Evolutionary conservation across 2,888 invertebrate species (phyloP), one percentile per base, ranked within the genome.

Genomic region (Scelioninae gen. 1): DNA sequence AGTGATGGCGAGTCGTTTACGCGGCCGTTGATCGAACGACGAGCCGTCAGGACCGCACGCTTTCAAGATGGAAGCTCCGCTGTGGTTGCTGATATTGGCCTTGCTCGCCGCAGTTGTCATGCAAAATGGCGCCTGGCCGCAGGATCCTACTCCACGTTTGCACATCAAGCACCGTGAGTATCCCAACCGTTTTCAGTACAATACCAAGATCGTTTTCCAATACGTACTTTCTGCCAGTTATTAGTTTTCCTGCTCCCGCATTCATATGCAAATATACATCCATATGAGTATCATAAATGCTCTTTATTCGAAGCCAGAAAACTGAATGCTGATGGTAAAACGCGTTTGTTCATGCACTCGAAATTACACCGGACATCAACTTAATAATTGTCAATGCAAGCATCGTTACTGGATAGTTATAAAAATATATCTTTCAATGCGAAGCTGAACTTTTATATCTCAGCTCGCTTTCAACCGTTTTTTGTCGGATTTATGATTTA

Each of bases 51-150:
- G 85, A 85, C 85, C 86, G 85, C 86, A 87, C 84, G 87, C 86
- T 86, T 84, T 84, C 88, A 89, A 87, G 86, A 90, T 91, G 91
- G 89, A 86, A 84, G 87, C 86, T 82, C 85, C 88, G 84, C 86
- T 91, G 83, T 82, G 84, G 82, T 83, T 72, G 84, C 87, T 87
- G 88, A 87, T 90, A 89, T 88, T 91, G 92, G 93, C 94, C 90
- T 90, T 94, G 88, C 91, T 94, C 88, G 92, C 94, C 88, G 92
- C 94, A 88, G 93, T 93, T 93, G 92, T 93, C 93, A 92, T 93
- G 91, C 93, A 93, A 91, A 93, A 94, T 88, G 94, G 94, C 90
- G 95, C 95, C 88, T 96, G 96, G 96, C 94, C 95, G 92, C 95
- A 95, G 88, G 96, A 96, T 93, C 93, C 95, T 85, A 94, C 94